A percentile compares a stretch with the other conserved stretches of the same genome.
Evolutionary conservation across 1,140 invertebrate species (phyloP).

Genomic region (Sweltsa coloradensis): DNA sequence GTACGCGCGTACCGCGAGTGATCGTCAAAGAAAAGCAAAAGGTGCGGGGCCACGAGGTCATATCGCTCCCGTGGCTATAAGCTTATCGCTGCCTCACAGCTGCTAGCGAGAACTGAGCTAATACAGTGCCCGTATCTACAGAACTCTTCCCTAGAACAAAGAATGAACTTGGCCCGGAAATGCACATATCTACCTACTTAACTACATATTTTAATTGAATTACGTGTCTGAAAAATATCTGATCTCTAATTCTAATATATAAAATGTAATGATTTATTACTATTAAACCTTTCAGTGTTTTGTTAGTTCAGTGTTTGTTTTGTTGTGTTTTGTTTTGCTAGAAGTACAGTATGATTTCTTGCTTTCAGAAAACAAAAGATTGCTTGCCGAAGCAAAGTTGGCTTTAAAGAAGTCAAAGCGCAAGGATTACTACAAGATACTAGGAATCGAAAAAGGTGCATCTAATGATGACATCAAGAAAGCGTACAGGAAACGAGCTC

Average conservation of each 20-base stretch:
- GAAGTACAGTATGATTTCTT: constrained; percentile 10
- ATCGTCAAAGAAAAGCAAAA: too few relatives aligned
- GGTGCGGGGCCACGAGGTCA: too few relatives aligned
- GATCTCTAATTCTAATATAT: not conserved
- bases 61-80: too few relatives aligned
- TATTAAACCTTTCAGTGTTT: not conserved
- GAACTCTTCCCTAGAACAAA: too few relatives aligned
- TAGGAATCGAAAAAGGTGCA: constrained; percentile 76
- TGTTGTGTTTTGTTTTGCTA: not conserved
- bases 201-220: not conserved
- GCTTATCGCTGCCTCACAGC: too few relatives aligned
- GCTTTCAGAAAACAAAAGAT: constrained; percentile 50
- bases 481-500: constrained; percentile 83
- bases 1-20: too few relatives aligned
- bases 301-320: not conserved
- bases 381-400: constrained; percentile 76
- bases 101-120: too few relatives aligned
- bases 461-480: constrained; percentile 92
- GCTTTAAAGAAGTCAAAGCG: constrained; percentile 83
- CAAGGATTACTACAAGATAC: constrained; percentile 96
- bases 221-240: not conserved
- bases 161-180: too few relatives aligned
- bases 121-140: too few relatives aligned
- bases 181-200: too few relatives aligned
- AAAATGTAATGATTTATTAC: not conserved